A percentile compares a stretch with the other conserved stretches of the same genome.
Conservation (phyloP, 2,888 invertebrate genomes). For the Dromius quadrimaculatus region DNA sequence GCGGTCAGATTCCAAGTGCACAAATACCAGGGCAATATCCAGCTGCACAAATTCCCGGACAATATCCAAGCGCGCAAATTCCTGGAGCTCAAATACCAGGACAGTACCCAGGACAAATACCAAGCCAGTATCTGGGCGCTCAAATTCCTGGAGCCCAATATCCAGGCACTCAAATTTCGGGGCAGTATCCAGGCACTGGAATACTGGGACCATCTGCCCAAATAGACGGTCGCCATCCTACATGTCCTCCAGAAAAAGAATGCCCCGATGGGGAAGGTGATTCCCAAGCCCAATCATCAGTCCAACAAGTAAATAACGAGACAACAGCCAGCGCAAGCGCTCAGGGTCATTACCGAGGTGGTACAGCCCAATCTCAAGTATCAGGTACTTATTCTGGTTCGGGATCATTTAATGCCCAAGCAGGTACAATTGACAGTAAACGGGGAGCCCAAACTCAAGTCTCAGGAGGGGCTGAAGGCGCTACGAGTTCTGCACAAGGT, state of each 20-base stretch:
- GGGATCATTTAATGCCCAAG: slow-evolving; percentile 86
- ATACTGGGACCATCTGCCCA: slow-evolving; percentile 18
- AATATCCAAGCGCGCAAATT: slow-evolving; percentile 27
- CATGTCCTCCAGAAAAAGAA: slow-evolving; percentile 51
- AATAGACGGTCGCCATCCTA: slow-evolving; percentile 35
- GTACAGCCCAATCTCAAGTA: slow-evolving; percentile 85
- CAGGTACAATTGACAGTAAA: slow-evolving; percentile 81
- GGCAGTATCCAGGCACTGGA: slow-evolving; percentile 30
- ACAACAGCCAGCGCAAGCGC: slow-evolving; percentile 83
- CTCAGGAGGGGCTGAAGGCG: slow-evolving; percentile 80
- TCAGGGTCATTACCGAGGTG: slow-evolving; percentile 80
- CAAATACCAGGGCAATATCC: slow-evolving; percentile 47
- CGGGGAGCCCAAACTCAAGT: slow-evolving; percentile 79
- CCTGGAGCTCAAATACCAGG: slow-evolving; percentile 36
- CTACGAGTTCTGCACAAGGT: slow-evolving; percentile 81
- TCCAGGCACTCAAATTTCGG: slow-evolving; percentile 51
- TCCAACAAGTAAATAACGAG: slow-evolving; percentile 71
- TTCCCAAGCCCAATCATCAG: slow-evolving; percentile 79
- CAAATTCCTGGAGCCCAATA: slow-evolving; percentile 32
- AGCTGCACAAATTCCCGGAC: slow-evolving; percentile 47
- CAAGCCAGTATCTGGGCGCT: slow-evolving; percentile 51
- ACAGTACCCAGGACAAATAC: slow-evolving; percentile 48
- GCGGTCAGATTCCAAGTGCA: slow-evolving; percentile 48
- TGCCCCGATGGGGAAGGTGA: slow-evolving; percentile 69
- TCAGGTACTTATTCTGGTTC: slow-evolving; percentile 82